Percentiles rank a stretch among this genome's conserved stretches.
Evolutionary conservation across 2,113 vertebrate genomes (phyloP).

Genomic region (Ctenomys sociabilis): DNA sequence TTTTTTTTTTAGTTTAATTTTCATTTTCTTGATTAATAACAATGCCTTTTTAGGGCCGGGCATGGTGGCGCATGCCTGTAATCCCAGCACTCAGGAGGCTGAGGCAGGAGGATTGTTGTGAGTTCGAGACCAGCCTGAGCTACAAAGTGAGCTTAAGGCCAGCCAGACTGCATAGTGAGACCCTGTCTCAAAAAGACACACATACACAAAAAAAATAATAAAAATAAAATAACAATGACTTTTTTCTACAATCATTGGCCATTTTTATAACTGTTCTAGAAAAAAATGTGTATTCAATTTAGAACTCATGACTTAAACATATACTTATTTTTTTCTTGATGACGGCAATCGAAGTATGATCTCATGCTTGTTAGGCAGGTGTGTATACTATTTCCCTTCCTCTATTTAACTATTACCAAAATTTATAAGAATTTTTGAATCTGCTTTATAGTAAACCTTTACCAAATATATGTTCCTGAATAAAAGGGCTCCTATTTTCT

Average conservation of each 20-base stretch:
- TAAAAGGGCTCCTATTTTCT: neutral
- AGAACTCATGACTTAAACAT: neutral
- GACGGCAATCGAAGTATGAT: too few species aligned
- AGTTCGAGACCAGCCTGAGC: too few species aligned
- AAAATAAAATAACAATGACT: neutral
- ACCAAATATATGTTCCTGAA: neutral
- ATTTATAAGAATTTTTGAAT: neutral
- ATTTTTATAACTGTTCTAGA: neutral
- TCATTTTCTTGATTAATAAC: neutral
- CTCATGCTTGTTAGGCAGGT: too few species aligned
- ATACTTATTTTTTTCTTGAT: too few species aligned
- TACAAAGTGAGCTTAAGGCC: too few species aligned
- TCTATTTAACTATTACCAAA: neutral
- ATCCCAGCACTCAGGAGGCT: too few species aligned
- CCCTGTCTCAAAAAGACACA: too few species aligned
- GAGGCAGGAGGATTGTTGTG: too few species aligned
- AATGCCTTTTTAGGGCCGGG: neutral
- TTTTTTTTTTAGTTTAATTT: neutral
- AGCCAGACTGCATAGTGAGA: too few species aligned
- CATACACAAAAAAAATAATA: too few species aligned
- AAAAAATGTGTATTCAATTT: neutral
- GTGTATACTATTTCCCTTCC: too few species aligned
- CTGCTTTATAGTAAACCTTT: neutral
- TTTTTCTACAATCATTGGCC: neutral
- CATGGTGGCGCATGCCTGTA: too few species aligned